Base-by-base conservation (phyloP, 1,140 invertebrate genomes). In the Pantala flavescens region DNA sequence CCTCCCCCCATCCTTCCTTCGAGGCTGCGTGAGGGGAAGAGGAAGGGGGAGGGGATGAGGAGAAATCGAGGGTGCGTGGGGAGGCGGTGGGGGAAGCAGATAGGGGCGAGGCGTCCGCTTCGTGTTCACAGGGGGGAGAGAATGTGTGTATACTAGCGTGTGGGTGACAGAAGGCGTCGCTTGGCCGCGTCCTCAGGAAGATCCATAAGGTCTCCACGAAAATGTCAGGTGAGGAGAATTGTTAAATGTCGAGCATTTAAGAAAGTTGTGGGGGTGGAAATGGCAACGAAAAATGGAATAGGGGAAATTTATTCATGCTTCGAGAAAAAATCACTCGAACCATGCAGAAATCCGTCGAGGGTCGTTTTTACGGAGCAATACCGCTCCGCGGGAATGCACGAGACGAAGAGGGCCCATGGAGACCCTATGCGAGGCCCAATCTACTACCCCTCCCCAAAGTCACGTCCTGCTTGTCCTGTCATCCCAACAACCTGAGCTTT, bases 161-260 rank as follows among this genome's bases (percentile, higher is more conserved):
- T 63, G 49, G 49, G 28, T 36, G 28, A 16, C 49, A 63, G 49
- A 21, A 63, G 49, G 49, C 49, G 49, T 63, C 49, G 49, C 49
- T 63, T 63, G 49, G 49, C 16, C 49, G 49, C 49, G 28, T 36
- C 28, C 28, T 36, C 3, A 3, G 49, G 49, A 63, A 14, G n/a
- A 63, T 21, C 49, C 49, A 36, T 36, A 36, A 36, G 28, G 28
- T 36, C 28, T 36, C 28, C 28, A 63, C 49, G 49, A 63, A 63
- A 63, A 63, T 63, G 49, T 63, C 49, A 63, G 49, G 49, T 63
- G 49, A 63, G 49, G 49, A 21, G 49, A 63, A 19, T 63, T 63
- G 49, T 63, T 63, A 63, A 63, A 63, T 63, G 49, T 63, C 49
- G 49, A 63, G 5, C 12, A 63, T 63, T 49, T 21, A 21, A 14